Evolutionary conservation across 2,113 vertebrate genomes (phyloP), one percentile per base, ranked within the genome.

Genomic region (Hymenochirus boettgeri): DNA sequence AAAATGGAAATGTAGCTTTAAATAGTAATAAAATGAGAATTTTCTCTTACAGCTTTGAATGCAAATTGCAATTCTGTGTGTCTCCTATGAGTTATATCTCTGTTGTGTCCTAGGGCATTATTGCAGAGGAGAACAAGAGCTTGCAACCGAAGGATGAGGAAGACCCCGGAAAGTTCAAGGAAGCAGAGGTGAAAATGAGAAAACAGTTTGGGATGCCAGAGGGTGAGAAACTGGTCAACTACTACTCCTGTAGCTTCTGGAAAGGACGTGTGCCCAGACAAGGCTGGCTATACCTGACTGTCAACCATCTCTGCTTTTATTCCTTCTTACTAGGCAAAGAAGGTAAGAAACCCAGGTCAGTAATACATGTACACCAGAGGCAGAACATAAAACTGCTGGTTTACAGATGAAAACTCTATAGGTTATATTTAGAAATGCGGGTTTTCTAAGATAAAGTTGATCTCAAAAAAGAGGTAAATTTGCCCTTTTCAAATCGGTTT

Each of bases 231-330:
- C 82, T 99, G 76, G 96, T 99, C 51, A 99, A 98, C 74, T 99
- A 99, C 74, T 99, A 99, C 65, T 97, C 95, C 46, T 99, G 96
- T 82, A 99, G 96, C 79, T 98, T 88, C 71, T 99, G 96, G 96
- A 99, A 98, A 75, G 94, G 96, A 1, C 81, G 92, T 0, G 94
- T 99, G 7, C 96, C 96, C 0, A 83, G 96, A 18, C 96, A 99
- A 81, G 96, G 96, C 35, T 99, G 96, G 96, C 86, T 96, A 17
- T 99, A 99, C 82, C 89, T 99, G 66, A 93, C 89, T 0, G 84
- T 99, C 84, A 98, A 99, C 75, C 96, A 99, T 76, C 85, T 98
- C 57, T 98, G 96, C 74, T 99, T 99, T 84, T 99, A 99, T 77
- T 98, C 96, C 45, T 95, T 98, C 76, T 83, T 98, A 27, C 82